These are phyloP conservation scores for Pseudopipra pipra DNA, from an alignment of 2,113 vertebrate genomes.

Conservation along the genomic window DNA sequence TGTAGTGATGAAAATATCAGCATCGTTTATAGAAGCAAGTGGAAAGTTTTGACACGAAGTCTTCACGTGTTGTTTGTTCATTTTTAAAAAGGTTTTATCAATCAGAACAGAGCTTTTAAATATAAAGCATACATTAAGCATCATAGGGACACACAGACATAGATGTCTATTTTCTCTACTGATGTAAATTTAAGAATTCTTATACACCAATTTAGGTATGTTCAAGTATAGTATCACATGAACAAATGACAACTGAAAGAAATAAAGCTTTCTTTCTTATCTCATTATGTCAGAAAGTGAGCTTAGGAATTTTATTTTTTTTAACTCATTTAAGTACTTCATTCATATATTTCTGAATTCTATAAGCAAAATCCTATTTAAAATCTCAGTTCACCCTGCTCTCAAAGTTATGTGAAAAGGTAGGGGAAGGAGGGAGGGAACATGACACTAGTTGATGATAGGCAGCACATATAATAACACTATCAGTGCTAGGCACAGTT, in stretches of 20 bases:
- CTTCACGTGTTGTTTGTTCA: background rate
- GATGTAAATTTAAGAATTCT: background rate
- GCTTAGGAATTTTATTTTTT: background rate
- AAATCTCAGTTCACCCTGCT: background rate
- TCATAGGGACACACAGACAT: background rate
- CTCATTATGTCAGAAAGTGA: background rate
- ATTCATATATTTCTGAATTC: background rate
- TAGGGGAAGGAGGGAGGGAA: background rate
- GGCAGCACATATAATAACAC: rapidly evolving
- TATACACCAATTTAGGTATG: background rate
- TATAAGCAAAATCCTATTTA: background rate
- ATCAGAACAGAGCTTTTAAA: background rate
- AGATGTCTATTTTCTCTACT: background rate
- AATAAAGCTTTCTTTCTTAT: background rate
- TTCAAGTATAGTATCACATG: background rate
- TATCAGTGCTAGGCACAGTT: background rate
- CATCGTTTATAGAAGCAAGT: background rate
- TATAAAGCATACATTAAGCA: background rate
- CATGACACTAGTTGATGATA: background rate
- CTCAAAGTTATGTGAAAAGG: background rate
- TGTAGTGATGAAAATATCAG: background rate
- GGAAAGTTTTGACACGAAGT: background rate
- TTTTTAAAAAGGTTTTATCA: background rate
- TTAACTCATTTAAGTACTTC: background rate
- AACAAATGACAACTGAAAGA: background rate